These are phyloP conservation scores for Centropus unirufus DNA, from an alignment of 2,113 vertebrate genomes.

Conservation along the genomic window DNA sequence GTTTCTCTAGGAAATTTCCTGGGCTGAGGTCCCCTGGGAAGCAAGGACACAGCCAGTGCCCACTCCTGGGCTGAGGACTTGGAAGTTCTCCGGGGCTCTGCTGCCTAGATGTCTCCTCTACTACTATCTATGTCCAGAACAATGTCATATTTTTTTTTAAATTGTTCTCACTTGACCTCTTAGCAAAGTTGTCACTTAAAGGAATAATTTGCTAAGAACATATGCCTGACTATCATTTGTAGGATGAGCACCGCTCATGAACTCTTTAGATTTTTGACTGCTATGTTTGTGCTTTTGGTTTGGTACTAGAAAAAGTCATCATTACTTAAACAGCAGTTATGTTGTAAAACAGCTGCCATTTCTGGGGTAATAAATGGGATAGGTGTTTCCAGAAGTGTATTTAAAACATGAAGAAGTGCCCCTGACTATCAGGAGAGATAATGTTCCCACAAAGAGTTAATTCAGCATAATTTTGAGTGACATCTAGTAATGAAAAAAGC, in stretches of 20 bases:
- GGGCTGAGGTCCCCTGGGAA: background rate
- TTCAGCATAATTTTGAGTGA: background rate
- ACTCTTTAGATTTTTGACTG: background rate
- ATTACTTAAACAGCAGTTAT: background rate
- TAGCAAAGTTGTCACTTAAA: background rate
- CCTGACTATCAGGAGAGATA: background rate
- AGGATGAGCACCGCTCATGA: background rate
- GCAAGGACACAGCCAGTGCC: background rate
- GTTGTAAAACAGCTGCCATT: background rate
- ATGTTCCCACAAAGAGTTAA: background rate
- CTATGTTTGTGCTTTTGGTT: background rate
- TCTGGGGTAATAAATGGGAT: background rate
- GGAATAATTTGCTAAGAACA: conserved; percentile 14
- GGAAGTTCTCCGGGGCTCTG: background rate
- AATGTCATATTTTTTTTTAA: conserved; percentile 42
- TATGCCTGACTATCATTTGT: background rate
- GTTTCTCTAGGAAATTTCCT: background rate
- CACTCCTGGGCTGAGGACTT: background rate
- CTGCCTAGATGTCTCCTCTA: background rate
- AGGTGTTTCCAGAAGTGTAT: background rate
- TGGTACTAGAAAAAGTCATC: background rate
- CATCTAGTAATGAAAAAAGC: background rate
- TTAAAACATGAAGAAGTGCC: background rate
- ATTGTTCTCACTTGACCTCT: background rate
- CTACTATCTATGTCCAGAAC: background rate